Base-by-base conservation (phyloP, 2,113 vertebrate species). In the Tetrao urogallus region DNA sequence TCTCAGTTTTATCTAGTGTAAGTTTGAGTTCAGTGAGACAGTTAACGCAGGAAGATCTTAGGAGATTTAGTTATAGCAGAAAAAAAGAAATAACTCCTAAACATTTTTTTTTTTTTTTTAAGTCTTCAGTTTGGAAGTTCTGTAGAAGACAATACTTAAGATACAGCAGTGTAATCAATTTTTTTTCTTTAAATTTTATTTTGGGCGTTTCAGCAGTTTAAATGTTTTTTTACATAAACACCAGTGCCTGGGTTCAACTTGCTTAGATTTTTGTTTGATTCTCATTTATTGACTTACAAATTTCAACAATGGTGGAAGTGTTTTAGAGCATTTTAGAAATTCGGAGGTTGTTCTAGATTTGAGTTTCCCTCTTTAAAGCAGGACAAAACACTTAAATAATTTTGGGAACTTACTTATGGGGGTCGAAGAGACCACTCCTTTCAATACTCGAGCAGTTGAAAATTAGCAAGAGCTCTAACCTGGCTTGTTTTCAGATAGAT, bases 41-140 rank as follows among this genome's bases (percentile, higher is more conserved):
- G n/a, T 50, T 50, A 69, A 24, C 36, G 64, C 7, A 67, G n/a
- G 20, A 75, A 58, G 9, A 36, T 67, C 25, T 79, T 45, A 7
- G 40, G 17, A 58, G 12, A 14, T 32, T 47, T 21, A 48, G 43
- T 64, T 83, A 15, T 5, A 34, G 54, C 64, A 82, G 60, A 12
- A 48, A 32, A 32, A 34, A 40, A 86, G 71, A 82, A 28, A 43
- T 69, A 93, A 91, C 63, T 88, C 94, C 83, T 90, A 95, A 90
- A 92, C 76, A 8, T 52, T 42, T 42, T 42, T 42, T 25, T 52
- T 24, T 52, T 50, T 52, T 27, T 63, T 96, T 75, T 83, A 84
- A 80, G 94, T 96, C 72, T 96, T 97, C 87, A 87, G 72, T 93
- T 97, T 87, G 40, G 22, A 96, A 94, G 69, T 94, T 95, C 82